Conservation (phyloP, 2,888 invertebrate genomes). For the Apodemia duryi region DNA sequence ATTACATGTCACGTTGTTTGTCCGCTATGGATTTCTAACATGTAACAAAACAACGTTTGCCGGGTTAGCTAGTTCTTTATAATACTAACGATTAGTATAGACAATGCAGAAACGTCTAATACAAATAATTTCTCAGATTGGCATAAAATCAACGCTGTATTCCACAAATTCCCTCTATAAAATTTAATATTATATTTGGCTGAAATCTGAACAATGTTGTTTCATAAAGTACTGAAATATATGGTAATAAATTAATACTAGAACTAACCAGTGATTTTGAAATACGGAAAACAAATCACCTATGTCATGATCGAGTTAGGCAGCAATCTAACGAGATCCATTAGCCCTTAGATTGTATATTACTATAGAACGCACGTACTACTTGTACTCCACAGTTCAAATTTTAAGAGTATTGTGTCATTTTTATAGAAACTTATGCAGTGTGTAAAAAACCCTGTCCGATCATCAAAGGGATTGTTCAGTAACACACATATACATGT, state of each 20-base stretch:
- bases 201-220: neutral
- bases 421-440: too few species aligned
- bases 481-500: too few species aligned
- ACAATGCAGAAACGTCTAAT: too few species aligned
- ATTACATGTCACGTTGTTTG: too few species aligned
- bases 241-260: neutral
- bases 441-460: too few species aligned
- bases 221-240: neutral
- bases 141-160: neutral
- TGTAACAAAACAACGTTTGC: too few species aligned
- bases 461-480: too few species aligned
- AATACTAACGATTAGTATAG: too few species aligned
- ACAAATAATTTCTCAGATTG: neutral
- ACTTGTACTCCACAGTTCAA: neutral
- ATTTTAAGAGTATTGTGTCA: too few species aligned
- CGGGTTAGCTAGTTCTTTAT: too few species aligned
- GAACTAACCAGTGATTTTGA: slow-evolving; percentile 16
- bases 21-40: too few species aligned
- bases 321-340: slow-evolving; percentile 49
- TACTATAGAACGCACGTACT: neutral
- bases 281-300: slow-evolving; percentile 38
- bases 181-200: neutral
- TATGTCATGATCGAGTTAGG: slow-evolving; percentile 55
- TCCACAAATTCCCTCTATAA: neutral
- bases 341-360: neutral